Base-by-base conservation (phyloP, 2,888 invertebrate species). In the Macaria liturata region DNA sequence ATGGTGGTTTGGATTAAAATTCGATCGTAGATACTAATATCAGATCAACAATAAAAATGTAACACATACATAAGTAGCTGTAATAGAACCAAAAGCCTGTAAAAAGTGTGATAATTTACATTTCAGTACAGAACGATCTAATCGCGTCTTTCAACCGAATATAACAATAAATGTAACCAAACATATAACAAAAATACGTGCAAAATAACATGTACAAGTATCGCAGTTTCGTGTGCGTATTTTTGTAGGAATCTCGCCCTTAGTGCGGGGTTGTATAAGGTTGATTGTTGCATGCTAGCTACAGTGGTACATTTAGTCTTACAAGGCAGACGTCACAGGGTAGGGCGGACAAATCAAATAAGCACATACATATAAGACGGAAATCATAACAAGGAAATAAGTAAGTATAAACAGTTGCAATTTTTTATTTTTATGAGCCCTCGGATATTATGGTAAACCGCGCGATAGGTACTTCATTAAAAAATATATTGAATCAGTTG, bases 311-410 rank as follows among this genome's bases (percentile, higher is more conserved):
- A 77, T 72, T 72, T 72, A 78, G 78, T 78, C 78, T 78, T 75
- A 78, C 76, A 66, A 74, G 76, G 77, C 78, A 73, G 75, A 80
- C 81, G 76, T 70, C 76, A 81, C 79, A 80, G 68, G 65, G 58
- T 8, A 46, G 49, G 32, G 43, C 57, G 53, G 54, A 50, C 57
- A 34, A 43, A 60, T 20, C 20, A 4, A 61, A 54, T 8, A 61
- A 60, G 59, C 59, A 56, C 31, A 52, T 46, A 59, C 50, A 48
- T 37, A 58, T 42, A 49, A 56, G 32, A 62, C 8, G 31, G 49
- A 58, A 49, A 49, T 47, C 46, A 57, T 53, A 45, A 59, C 49
- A 44, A 42, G 43, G 34, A 7, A 37, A 37, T 4, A 37, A 37
- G 20, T 20, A 20, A 1, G 20, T 20, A 20, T 20, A 20, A 20